Conservation (phyloP, 2,888 invertebrate genomes). For the Drosophila sordidula region DNA sequence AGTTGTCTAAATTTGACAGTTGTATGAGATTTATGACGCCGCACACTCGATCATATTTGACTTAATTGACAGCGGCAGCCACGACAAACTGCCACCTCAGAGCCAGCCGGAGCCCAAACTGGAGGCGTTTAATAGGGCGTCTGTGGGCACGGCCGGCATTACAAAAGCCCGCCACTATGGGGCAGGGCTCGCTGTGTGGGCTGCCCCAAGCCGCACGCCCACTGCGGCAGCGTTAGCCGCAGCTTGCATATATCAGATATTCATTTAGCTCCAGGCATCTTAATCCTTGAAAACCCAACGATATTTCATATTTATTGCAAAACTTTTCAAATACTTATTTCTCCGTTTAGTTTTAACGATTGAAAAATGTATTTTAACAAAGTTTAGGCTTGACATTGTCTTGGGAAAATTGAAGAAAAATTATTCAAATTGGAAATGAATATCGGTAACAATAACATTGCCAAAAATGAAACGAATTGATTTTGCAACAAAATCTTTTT, state of each 20-base stretch:
- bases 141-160: slow-evolving; percentile 33
- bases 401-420: no score
- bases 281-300: slow-evolving; percentile 5
- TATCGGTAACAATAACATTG: no score
- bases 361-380: no score
- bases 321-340: neutral
- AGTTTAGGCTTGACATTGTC: no score
- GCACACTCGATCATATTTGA: slow-evolving; percentile 79
- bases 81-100: slow-evolving; percentile 74
- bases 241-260: neutral
- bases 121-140: slow-evolving; percentile 32
- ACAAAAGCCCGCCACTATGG: slow-evolving; percentile 1
- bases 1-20: slow-evolving; percentile 73
- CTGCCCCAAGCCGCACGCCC: slow-evolving; percentile 8
- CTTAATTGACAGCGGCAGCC: slow-evolving; percentile 78
- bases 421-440: no score
- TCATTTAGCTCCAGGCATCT: slow-evolving; percentile 2
- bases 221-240: slow-evolving; percentile 9
- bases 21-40: slow-evolving; percentile 76
- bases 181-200: slow-evolving; percentile 19
- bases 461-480: no score
- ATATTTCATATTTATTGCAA: slow-evolving; percentile 2
- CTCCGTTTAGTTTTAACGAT: no score
- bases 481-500: no score
- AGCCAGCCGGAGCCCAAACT: neutral